Percentiles rank a stretch among this genome's conserved stretches.
phyloP scores from a whole-genome alignment of 2,888 invertebrate genomes.

The Lacanobia oleracea region DNA sequence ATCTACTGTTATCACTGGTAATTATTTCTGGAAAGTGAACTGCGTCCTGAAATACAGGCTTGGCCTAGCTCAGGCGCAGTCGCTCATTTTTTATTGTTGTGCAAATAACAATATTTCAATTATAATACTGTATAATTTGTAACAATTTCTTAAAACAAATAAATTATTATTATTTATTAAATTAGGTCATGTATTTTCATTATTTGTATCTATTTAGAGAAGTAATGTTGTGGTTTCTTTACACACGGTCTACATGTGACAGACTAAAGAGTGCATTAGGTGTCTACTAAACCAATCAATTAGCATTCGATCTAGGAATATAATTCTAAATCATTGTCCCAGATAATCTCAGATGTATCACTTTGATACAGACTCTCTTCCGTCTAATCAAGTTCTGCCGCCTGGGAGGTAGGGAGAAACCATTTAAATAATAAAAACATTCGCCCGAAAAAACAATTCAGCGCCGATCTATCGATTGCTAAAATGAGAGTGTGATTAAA shows the following conservation, averaged over 20 bases:
- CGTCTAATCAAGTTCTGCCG: conserved; percentile 43
- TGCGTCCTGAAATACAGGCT: too few relatives aligned
- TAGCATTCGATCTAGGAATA: conserved; percentile 13
- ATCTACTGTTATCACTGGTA: too few relatives aligned
- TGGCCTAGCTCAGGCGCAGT: too few relatives aligned
- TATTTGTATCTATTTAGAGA: background rate
- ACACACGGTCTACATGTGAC: too few relatives aligned
- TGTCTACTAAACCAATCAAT: background rate
- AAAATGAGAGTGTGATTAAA: conserved; percentile 51
- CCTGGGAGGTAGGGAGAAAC: conserved; percentile 38
- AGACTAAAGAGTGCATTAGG: too few relatives aligned
- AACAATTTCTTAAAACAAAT: too few relatives aligned
- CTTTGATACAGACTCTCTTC: conserved; percentile 19
- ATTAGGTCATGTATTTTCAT: background rate
- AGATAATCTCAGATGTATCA: conserved; percentile 21
- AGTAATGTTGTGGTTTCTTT: background rate
- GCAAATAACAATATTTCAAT: too few relatives aligned
- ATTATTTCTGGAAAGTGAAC: too few relatives aligned
- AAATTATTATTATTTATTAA: too few relatives aligned
- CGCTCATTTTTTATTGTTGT: too few relatives aligned
- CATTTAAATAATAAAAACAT: conserved; percentile 65
- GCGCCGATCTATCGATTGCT: conserved; percentile 46
- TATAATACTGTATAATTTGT: too few relatives aligned
- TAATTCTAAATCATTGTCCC: conserved; percentile 34
- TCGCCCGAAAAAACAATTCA: conserved; percentile 54